Evolutionary conservation across 1,140 invertebrate species (phyloP).

Genomic region (Cyrtorhinus lividipennis): DNA sequence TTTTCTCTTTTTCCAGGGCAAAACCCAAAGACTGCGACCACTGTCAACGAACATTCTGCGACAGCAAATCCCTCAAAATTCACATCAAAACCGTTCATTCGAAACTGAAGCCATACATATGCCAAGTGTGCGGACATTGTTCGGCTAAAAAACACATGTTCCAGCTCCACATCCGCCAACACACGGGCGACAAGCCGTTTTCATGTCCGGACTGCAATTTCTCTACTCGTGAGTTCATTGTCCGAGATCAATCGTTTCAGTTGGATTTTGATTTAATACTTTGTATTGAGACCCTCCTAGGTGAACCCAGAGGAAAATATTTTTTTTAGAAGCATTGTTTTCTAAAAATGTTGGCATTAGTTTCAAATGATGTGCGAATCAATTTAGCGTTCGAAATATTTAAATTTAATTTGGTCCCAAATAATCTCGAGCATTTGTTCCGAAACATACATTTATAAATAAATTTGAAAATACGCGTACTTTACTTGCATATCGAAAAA

Average conservation of each 20-base stretch:
- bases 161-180: constrained; percentile 56
- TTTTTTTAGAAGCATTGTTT: background rate
- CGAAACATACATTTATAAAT: too few species aligned
- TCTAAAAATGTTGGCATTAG: too few species aligned
- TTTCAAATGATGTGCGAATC: too few species aligned
- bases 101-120: constrained; percentile 52
- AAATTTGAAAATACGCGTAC: too few species aligned
- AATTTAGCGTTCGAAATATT: too few species aligned
- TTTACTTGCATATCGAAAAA: too few species aligned
- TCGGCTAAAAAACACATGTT: constrained; percentile 45
- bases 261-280: background rate
- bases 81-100: constrained; percentile 52
- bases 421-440: too few species aligned
- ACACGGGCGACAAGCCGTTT: constrained; percentile 40
- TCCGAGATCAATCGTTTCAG: too few species aligned
- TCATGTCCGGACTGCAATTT: constrained; percentile 23
- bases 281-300: background rate
- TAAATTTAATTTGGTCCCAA: too few species aligned
- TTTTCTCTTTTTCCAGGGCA: constrained; percentile 27
- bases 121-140: constrained; percentile 55
- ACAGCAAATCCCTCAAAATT: constrained; percentile 40
- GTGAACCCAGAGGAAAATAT: background rate
- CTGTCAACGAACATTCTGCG: constrained; percentile 42
- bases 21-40: constrained; percentile 31
- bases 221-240: constrained; percentile 22